phyloP scores from a whole-genome alignment of 2,797 vertebrate species.

The Lophotriccus pileatus region DNA sequence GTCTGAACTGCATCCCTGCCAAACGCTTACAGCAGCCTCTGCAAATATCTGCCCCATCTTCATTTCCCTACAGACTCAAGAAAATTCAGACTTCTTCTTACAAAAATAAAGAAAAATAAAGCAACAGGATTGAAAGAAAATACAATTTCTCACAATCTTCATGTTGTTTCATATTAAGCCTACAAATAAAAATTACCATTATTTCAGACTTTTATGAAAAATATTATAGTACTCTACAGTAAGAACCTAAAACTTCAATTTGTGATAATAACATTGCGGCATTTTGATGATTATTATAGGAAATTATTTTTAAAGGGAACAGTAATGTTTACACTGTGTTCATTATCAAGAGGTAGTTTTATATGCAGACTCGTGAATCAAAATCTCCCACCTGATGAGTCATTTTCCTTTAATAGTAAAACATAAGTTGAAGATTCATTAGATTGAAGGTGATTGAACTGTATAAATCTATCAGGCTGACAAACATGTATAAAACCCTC shows the following conservation, averaged over 20 bases:
- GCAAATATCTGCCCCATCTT: neutral
- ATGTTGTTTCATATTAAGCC: neutral
- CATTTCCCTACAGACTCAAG: neutral
- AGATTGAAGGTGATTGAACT: constrained; percentile 25
- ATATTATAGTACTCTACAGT: neutral
- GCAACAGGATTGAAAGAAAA: neutral
- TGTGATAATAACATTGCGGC: neutral
- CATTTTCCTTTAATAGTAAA: constrained; percentile 51
- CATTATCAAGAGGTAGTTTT: constrained; percentile 11
- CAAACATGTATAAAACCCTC: neutral
- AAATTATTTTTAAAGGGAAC: constrained; percentile 28
- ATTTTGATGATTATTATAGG: neutral
- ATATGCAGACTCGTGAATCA: constrained; percentile 7
- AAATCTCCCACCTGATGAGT: constrained; percentile 44
- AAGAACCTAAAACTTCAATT: neutral
- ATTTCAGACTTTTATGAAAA: neutral
- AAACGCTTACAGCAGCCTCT: neutral
- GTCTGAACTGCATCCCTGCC: neutral
- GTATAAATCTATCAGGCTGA: neutral
- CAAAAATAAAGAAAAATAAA: neutral
- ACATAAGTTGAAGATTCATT: constrained; percentile 43
- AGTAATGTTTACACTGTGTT: neutral
- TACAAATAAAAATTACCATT: neutral
- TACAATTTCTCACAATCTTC: neutral
- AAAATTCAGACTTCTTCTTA: neutral